phyloP scores from a whole-genome alignment of 2,888 invertebrate species.

The Luffia ferchaultella region DNA sequence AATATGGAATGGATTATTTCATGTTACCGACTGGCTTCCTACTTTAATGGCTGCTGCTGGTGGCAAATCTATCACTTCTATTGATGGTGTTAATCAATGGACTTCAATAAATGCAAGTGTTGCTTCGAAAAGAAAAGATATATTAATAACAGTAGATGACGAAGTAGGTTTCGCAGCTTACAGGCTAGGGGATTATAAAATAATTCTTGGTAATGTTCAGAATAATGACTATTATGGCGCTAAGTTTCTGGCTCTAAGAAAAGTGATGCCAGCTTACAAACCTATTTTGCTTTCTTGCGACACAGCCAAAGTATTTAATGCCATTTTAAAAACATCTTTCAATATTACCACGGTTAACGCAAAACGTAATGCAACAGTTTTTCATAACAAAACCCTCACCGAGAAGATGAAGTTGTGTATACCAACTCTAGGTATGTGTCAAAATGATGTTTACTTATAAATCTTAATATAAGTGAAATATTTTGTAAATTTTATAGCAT shows the following conservation, averaged over 20 bases:
- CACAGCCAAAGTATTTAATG: background rate
- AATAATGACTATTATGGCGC: conserved; percentile 23
- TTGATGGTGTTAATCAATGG: conserved; percentile 49
- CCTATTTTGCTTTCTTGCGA: background rate
- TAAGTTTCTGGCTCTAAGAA: conserved; percentile 19
- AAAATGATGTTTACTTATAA: no score
- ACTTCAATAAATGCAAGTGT: conserved; percentile 35
- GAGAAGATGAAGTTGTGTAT: background rate
- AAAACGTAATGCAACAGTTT: background rate
- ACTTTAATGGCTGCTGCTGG: conserved; percentile 65
- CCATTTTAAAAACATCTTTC: background rate
- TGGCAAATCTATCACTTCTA: conserved; percentile 23
- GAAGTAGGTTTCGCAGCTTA: conserved; percentile 35
- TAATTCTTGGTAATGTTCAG: conserved; percentile 27
- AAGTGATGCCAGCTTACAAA: conserved; percentile 1
- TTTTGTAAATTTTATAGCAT: no score
- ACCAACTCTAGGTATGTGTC: background rate
- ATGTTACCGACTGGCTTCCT: conserved; percentile 84
- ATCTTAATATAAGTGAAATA: no score
- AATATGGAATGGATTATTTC: conserved; percentile 66
- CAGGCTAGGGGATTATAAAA: conserved; percentile 32
- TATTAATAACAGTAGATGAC: conserved; percentile 12
- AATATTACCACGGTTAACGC: background rate
- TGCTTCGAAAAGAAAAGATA: conserved; percentile 34
- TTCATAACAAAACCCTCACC: background rate